Base-by-base conservation (phyloP, 2,888 invertebrate species). In the Drosophila atripex region DNA sequence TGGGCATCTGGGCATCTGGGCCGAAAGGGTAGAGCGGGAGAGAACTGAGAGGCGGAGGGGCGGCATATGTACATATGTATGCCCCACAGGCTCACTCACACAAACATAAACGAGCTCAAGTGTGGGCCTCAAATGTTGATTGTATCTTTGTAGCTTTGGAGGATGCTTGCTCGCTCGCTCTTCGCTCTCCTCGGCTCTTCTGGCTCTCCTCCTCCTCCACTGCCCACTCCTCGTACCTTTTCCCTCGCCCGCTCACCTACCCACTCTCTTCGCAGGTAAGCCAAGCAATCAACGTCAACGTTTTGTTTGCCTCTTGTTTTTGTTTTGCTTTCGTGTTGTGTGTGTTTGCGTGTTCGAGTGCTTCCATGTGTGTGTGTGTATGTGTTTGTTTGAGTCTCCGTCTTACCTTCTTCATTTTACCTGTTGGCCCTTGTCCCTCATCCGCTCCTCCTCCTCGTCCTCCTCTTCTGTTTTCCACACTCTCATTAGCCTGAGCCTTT, bases 91-190 rank as follows among this genome's bases (percentile, higher is more conserved):
- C 78, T 57, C 71, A 56, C 45, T 51, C 54, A 52, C 50, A 52
- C 63, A 46, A 45, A 53, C 46, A 39, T 45, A 53, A 45, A 60
- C 55, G 51, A 18, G 49, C 49, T 52, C 51, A 71, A 72, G 61
- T 54, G 63, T 47, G 52, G 59, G 51, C 38, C 70, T 72, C 79
- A 70, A 70, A 76, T 83, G 82, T 73, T 72, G 73, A 78, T 85
- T 82, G 76, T 87, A 70, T 73, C 76, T 70, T 61, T 41, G 70
- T 79, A 79, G 68, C 88, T 87, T 86, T 70, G 56, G 65, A 51
- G 58, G 63, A 66, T 57, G 54, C 68, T 66, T 69, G 58, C 47
- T 55, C 28, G 47, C 47, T 54, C 35, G 50, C 23, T 53, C 35
- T 49, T 18, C 38, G 14, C 9, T 6, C 43, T 5, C 35, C 11